Conservation (phyloP, 2,888 invertebrate genomes). For the Eueremaeus valkanovi region DNA sequence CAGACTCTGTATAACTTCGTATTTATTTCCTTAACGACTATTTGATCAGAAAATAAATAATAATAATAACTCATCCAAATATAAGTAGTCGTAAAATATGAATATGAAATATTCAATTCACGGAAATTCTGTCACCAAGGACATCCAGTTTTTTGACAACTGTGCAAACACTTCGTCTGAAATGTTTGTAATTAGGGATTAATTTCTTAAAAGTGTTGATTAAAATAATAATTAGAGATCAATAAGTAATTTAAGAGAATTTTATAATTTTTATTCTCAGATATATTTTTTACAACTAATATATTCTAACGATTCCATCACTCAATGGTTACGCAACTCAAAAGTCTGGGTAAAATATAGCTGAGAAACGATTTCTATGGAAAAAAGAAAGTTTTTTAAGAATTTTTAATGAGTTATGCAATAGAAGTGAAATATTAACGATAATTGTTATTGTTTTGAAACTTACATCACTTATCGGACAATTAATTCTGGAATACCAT, state of each 20-base stretch:
- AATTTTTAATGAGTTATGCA: conserved; percentile 48
- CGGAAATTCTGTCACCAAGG: neutral
- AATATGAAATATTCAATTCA: conserved; percentile 4
- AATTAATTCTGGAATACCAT: conserved; percentile 73
- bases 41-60: neutral
- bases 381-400: neutral
- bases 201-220: neutral
- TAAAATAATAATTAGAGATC: no score
- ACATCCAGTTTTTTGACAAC: conserved; percentile 8
- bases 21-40: neutral
- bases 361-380: neutral
- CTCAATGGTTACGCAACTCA: conserved; percentile 12
- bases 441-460: neutral
- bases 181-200: neutral
- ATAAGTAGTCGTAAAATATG: neutral
- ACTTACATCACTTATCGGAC: conserved; percentile 52
- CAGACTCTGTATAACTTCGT: neutral
- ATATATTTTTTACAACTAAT: neutral
- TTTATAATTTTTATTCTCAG: neutral
- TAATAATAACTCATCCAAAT: neutral
- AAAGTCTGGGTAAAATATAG: neutral
- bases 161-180: neutral
- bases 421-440: neutral
- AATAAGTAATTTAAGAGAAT: no score
- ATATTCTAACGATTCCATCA: neutral